Evolutionary conservation across 2,888 invertebrate genomes (phyloP).

Genomic region (Mylabris sibirica): DNA sequence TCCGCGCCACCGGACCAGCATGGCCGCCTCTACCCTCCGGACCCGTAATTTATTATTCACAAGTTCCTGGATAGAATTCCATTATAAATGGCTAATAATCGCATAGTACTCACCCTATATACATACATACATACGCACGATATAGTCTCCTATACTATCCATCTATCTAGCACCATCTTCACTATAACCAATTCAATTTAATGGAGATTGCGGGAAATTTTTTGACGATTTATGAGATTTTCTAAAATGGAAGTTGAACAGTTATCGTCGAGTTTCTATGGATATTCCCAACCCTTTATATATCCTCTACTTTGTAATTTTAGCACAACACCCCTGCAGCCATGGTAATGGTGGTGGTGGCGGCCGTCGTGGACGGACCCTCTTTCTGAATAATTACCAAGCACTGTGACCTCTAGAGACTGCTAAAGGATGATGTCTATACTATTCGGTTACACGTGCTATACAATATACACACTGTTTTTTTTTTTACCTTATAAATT

Average conservation of each 20-base stretch:
- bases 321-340: constrained; percentile 34
- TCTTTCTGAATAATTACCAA: constrained; percentile 58
- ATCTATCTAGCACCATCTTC: not conserved
- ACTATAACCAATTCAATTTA: not conserved
- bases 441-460: constrained; percentile 35
- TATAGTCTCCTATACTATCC: not conserved
- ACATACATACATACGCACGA: not conserved
- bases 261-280: constrained; percentile 30
- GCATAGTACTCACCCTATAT: constrained; percentile 30
- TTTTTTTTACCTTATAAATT: constrained; percentile 26
- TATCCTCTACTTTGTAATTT: constrained; percentile 51
- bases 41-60: constrained; percentile 59
- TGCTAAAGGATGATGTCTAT: constrained; percentile 53
- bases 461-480: too few species aligned
- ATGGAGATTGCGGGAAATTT: constrained; percentile 14
- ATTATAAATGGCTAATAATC: constrained; percentile 55
- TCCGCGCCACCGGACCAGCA: constrained; percentile 38
- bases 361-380: constrained; percentile 48
- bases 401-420: constrained; percentile 59
- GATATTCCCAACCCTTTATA: constrained; percentile 48
- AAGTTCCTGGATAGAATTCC: constrained; percentile 58
- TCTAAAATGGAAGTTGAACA: constrained; percentile 13
- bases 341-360: constrained; percentile 24
- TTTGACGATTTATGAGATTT: constrained; percentile 21
- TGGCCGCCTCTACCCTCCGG: constrained; percentile 34